Percentiles rank a stretch among this genome's conserved stretches.
phyloP scores from a whole-genome alignment of 2,888 invertebrate genomes.

The Andrena minutula region DNA sequence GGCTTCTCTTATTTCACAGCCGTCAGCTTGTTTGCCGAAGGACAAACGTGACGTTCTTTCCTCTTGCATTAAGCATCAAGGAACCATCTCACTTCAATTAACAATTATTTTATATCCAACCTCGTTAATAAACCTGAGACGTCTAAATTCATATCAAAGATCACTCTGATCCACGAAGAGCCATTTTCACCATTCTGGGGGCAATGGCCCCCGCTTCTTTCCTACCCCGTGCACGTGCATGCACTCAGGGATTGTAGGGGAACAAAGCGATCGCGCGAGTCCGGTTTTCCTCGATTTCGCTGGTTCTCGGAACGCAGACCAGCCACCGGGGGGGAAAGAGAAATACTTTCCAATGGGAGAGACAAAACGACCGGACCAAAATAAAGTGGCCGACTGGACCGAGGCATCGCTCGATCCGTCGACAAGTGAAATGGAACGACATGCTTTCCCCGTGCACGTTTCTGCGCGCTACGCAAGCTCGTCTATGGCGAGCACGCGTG shows the following conservation, averaged over 20 bases:
- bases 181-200: neutral
- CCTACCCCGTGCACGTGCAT: neutral
- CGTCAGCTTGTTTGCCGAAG: too few species aligned
- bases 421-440: slow-evolving; percentile 76
- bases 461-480: slow-evolving; percentile 44
- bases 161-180: neutral
- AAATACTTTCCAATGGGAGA: slow-evolving; percentile 53
- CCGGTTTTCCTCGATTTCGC: slow-evolving; percentile 30
- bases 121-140: too few species aligned
- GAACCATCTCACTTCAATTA: too few species aligned
- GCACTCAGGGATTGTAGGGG: neutral
- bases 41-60: too few species aligned
- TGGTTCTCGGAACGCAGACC: slow-evolving; percentile 6
- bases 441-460: slow-evolving; percentile 73
- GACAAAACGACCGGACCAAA: slow-evolving; percentile 28
- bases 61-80: too few species aligned
- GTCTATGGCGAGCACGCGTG: slow-evolving; percentile 33
- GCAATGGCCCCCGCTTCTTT: neutral
- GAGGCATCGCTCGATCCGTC: slow-evolving; percentile 6
- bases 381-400: slow-evolving; percentile 57
- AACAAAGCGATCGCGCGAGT: slow-evolving; percentile 6
- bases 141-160: too few species aligned
- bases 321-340: neutral
- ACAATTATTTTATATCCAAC: too few species aligned
- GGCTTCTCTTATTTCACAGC: too few species aligned